These are phyloP conservation scores for Suncus etruscus DNA, from an alignment of 2,113 vertebrate species.

Conservation along the genomic window DNA sequence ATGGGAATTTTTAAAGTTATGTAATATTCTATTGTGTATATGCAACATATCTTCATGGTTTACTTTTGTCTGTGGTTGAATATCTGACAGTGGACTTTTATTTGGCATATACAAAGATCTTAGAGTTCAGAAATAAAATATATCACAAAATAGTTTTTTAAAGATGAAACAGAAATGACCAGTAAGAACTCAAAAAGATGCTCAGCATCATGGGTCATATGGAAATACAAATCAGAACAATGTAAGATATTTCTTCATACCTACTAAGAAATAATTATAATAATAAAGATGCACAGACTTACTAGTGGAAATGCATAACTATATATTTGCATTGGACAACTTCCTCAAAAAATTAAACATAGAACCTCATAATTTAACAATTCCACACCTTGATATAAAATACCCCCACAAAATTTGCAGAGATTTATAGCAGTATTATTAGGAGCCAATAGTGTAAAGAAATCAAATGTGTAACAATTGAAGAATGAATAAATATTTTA, in stretches of 20 bases:
- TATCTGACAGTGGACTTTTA: too few species aligned
- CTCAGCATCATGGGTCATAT: background rate
- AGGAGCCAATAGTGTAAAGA: background rate
- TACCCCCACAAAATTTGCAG: background rate
- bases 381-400: too few species aligned
- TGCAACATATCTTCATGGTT: too few species aligned
- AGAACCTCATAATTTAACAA: background rate
- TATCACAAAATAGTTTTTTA: background rate
- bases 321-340: background rate
- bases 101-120: too few species aligned
- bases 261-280: background rate
- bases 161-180: background rate
- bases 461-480: background rate
- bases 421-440: background rate
- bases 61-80: too few species aligned
- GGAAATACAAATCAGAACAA: background rate
- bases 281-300: background rate
- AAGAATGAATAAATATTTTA: background rate
- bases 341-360: background rate
- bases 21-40: too few species aligned
- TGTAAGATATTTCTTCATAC: background rate
- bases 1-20: too few species aligned
- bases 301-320: background rate
- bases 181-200: background rate
- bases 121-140: too few species aligned